phyloP scores from a whole-genome alignment of 64 coral and sea anemone genomes.

The Montipora capricornis region DNA sequence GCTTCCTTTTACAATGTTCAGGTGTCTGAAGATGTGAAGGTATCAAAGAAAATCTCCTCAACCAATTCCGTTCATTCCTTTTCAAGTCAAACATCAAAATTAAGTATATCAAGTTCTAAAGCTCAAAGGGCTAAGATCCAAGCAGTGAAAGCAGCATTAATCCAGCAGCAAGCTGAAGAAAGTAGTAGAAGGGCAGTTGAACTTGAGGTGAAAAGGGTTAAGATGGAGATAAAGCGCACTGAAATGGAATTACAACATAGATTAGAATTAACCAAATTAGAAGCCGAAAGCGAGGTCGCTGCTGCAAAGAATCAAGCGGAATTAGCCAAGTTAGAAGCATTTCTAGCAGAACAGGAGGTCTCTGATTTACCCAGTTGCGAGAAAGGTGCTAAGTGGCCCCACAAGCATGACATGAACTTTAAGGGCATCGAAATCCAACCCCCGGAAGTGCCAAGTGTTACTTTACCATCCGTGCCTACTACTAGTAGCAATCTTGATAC shows the following conservation, averaged over 20 bases:
- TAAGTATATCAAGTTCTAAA: neutral
- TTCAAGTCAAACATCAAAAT: neutral
- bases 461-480: too few species aligned
- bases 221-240: too few species aligned
- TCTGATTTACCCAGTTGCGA: neutral
- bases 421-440: too few species aligned
- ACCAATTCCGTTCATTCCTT: slow-evolving; percentile 2
- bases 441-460: too few species aligned
- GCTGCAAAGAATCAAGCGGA: slow-evolving; percentile 28
- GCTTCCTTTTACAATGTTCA: neutral
- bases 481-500: too few species aligned
- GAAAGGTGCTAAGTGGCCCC: neutral
- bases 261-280: neutral
- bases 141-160: neutral
- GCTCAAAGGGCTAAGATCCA: neutral
- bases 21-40: too few species aligned
- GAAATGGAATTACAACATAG: too few species aligned
- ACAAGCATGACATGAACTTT: too few species aligned
- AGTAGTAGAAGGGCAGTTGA: too few species aligned
- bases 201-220: too few species aligned
- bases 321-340: neutral
- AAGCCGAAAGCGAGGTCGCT: slow-evolving; percentile 15
- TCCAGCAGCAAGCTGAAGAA: neutral
- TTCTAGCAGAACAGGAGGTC: too few species aligned
- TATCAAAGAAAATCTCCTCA: neutral